Base-by-base conservation (phyloP, 1,140 invertebrate genomes). In the Laupala kohalensis region DNA sequence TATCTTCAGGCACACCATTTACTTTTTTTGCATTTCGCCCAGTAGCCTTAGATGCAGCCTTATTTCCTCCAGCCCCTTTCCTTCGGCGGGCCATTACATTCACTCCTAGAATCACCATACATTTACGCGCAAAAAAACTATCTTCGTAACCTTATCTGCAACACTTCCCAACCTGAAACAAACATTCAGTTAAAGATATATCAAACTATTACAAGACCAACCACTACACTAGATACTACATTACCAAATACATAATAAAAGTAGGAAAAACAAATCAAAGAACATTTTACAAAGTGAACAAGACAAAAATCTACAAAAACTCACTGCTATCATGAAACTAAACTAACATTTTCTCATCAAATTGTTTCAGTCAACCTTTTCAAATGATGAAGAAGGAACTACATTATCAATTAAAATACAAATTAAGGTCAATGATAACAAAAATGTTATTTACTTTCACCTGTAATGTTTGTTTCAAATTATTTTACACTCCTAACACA, bases 11-110 rank as follows among this genome's bases (percentile, higher is more conserved):
- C 9, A 70, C 6, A 63, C 64, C 70, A 25, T 65, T 64, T 13
- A 24, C 28, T 62, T 71, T 71, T 63, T 28, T 65, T 24, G 63
- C 23, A 30, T 62, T 27, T 62, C 63, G 53, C 25, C 23, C 26
- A 23, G 62, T 27, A 19, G 63, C 23, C 37, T 71, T 71, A 30
- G 27, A 5, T 23, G 70, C 70, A 25, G 37, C 70, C 37, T 71
- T 71, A 63, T 64, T 71, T 30, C 63, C 64, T 66, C 63, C 70
- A 30, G 70, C 70, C 37, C 63, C 70, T 28, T 71, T 71, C 70
- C 70, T 71, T 65, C 70, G 64, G 70, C 70, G 70, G 64, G 63
- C 70, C 70, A 71, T 71, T 23, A 68, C 67, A n/a, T 24, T 9
- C 19, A 37, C 67, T 68, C 6, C 27, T 37, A 23, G 67, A 29